Percentiles rank a stretch among this genome's conserved stretches.
Conservation (phyloP, 2,888 invertebrate genomes). For the Gisinianus flammeolus region DNA sequence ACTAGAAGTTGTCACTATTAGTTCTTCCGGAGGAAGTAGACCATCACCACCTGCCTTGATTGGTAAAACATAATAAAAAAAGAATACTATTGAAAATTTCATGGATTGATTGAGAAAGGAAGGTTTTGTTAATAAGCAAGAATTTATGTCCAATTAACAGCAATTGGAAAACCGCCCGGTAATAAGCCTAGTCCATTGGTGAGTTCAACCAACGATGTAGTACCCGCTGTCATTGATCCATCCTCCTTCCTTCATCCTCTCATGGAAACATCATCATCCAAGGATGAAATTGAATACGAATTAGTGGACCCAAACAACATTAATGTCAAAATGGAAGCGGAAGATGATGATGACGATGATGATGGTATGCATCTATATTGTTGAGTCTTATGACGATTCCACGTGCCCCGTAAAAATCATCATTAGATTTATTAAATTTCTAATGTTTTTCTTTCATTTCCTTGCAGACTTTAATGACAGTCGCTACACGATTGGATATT, state of each 20-base stretch:
- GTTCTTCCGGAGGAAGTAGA: constrained; percentile 53
- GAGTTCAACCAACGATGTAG: constrained; percentile 46
- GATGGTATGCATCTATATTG: constrained; percentile 46
- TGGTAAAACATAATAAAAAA: not conserved
- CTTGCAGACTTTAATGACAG: constrained; percentile 43
- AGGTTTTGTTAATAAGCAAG: too few species aligned
- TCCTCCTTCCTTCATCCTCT: constrained; percentile 56
- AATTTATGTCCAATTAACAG: too few species aligned
- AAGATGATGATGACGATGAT: constrained; percentile 58
- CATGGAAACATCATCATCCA: constrained; percentile 47
- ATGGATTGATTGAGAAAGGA: too few species aligned
- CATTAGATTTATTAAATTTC: not conserved
- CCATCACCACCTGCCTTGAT: constrained; percentile 56
- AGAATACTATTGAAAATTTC: too few species aligned
- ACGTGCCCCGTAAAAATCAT: not conserved
- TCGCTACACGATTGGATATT: constrained; percentile 57
- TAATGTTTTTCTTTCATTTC: constrained; percentile 12
- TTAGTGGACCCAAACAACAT: constrained; percentile 47
- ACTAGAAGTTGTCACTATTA: constrained; percentile 46
- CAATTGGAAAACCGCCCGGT: constrained; percentile 42
- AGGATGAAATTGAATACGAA: constrained; percentile 56
- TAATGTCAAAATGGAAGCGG: constrained; percentile 56
- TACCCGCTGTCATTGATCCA: constrained; percentile 48
- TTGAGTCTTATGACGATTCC: not conserved
- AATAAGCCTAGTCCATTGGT: constrained; percentile 57